These are phyloP conservation scores for Cnemophilus loriae DNA, from an alignment of 2,113 vertebrate genomes.

Conservation along the genomic window DNA sequence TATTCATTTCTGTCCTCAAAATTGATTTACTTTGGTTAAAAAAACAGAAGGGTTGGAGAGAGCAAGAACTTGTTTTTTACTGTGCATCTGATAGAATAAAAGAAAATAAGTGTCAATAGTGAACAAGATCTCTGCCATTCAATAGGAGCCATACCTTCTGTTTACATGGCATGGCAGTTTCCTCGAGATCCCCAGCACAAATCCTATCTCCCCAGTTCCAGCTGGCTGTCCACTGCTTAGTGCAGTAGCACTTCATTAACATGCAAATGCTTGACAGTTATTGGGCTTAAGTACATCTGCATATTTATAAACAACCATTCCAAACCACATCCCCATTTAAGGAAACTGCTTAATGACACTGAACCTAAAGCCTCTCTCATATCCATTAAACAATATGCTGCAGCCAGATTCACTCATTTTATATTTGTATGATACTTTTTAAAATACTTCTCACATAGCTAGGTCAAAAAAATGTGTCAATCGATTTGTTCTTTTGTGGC, in stretches of 20 bases:
- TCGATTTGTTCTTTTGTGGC: background rate
- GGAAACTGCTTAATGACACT: background rate
- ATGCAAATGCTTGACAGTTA: conserved; percentile 25
- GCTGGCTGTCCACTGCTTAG: background rate
- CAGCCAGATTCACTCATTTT: background rate
- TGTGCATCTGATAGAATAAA: background rate
- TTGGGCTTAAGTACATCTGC: background rate
- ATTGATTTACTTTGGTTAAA: conserved; percentile 2
- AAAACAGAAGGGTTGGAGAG: background rate
- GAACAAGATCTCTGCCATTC: background rate
- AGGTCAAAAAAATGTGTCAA: background rate
- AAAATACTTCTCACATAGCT: background rate
- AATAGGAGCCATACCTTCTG: background rate
- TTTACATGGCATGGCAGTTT: background rate
- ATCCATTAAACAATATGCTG: background rate
- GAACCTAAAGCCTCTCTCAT: background rate
- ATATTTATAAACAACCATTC: conserved; percentile 30
- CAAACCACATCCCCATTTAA: background rate
- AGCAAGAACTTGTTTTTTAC: background rate
- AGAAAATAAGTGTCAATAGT: background rate
- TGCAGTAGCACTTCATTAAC: conserved; percentile 7
- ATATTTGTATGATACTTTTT: background rate
- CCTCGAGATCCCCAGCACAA: background rate
- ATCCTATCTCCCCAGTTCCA: background rate
- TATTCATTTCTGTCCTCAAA: conserved; percentile 45